Evolutionary conservation across 2,888 invertebrate genomes (phyloP), one percentile per base, ranked within the genome.

Genomic region (Meghimatium bilineatum): DNA sequence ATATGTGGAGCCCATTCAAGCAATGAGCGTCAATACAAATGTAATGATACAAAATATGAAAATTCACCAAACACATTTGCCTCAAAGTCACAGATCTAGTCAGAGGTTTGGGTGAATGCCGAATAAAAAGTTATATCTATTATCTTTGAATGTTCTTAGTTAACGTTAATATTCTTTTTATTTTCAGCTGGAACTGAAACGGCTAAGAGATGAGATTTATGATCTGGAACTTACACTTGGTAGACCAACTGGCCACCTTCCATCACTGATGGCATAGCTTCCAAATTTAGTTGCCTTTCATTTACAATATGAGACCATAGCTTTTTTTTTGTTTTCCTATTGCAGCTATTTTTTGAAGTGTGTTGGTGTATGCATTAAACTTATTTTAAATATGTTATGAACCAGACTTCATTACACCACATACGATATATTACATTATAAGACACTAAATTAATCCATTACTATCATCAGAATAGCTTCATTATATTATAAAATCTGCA

Each of bases 181-280:
- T 56, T 67, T 38, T 52, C 75, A 84, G 88, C 91, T 94, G 23
- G 94, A 95, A 87, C 94, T 95, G 56, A 90, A 93, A 34, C 90
- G 92, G 72, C 88, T 95, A 66, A 85, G 93, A 66, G 87, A 86
- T 56, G 90, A 92, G 75, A 85, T 92, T 23, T 86, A 85, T 12
- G 89, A 91, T 38, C 52, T 91, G 67, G 92, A 92, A 67, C 67
- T 69, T 49, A 29, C 44, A 20, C 85, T 77, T 26, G 85, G 87
- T 8, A 82, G 85, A 12, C 34, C 67, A 26, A 67, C 56, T 49
- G 49, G 77, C 36, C 81, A 74, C 75, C 75, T 82, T 75, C 82
- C 82, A 49, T 74, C 82, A 12, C 44, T 82, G 38, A n/a, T 63
- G n/a, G 38, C 74, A 74, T 74, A 74, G n/a, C 20, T 29, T 36